Percentiles rank a stretch among this genome's conserved stretches.
phyloP scores from a whole-genome alignment of 1,140 invertebrate genomes.

The Heliothis virescens region DNA sequence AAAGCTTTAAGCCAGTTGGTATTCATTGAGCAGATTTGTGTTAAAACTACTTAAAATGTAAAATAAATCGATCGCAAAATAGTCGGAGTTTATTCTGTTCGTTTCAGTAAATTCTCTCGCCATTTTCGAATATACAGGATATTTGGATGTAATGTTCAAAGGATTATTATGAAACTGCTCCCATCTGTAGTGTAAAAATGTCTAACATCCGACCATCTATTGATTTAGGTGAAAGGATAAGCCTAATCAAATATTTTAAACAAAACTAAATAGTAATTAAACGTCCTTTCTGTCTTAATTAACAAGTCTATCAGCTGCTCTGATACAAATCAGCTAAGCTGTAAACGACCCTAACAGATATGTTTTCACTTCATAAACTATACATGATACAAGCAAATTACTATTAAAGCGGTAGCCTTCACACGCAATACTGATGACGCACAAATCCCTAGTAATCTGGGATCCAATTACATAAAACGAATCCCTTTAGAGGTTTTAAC shows the following conservation, averaged over 20 bases:
- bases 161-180: no score
- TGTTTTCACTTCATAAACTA: conserved; percentile 34
- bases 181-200: no score
- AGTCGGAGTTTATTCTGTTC: no score
- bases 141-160: no score
- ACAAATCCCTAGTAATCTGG: conserved; percentile 45
- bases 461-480: conserved; percentile 49
- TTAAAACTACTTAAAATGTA: no score
- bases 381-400: conserved; percentile 6
- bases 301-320: background rate
- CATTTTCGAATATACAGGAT: no score
- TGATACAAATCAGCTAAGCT: background rate
- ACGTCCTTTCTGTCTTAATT: background rate
- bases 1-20: no score
- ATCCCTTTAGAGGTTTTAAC: conserved; percentile 49
- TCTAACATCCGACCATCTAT: no score
- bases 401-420: background rate
- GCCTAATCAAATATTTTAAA: background rate
- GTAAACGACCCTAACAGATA: background rate
- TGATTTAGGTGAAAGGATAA: background rate
- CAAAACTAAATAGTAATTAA: background rate
- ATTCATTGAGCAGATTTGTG: no score
- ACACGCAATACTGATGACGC: conserved; percentile 24
- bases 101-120: no score
- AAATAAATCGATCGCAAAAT: no score